A percentile compares a stretch with the other conserved stretches of the same genome.
These are phyloP conservation scores for Paracentrotus lividus DNA, from an alignment of 53 echinoderm and acorn worm species.

Conservation along the genomic window DNA sequence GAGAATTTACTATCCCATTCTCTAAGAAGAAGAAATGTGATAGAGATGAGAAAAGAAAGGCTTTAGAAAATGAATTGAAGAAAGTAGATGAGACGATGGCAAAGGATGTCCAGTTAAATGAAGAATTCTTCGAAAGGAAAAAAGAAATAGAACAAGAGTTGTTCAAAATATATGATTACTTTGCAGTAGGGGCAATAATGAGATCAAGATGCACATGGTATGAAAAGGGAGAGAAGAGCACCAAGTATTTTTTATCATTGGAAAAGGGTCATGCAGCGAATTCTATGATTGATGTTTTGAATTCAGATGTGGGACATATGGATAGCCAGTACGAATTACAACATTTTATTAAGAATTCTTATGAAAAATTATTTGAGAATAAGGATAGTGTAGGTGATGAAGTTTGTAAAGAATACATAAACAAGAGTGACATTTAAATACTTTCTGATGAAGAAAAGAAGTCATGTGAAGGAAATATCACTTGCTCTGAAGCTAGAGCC, in stretches of 20 bases:
- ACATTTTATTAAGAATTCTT: background rate
- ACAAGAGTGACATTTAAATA: background rate
- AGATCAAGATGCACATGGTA: conserved; percentile 31
- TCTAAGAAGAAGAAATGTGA: conserved; percentile 49
- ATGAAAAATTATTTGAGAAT: conserved; percentile 20
- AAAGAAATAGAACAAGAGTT: conserved; percentile 11
- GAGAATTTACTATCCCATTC: conserved; percentile 43
- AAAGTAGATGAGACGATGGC: background rate
- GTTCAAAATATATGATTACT: conserved; percentile 34
- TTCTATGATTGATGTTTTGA: conserved; percentile 23
- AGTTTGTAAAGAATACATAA: background rate
- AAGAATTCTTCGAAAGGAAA: conserved; percentile 10
- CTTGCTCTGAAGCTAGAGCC: background rate
- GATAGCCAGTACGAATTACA: background rate
- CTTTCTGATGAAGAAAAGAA: background rate
- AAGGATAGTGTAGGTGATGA: background rate
- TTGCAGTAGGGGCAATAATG: background rate
- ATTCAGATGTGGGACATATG: background rate
- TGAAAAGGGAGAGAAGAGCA: conserved; percentile 19
- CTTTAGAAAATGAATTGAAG: conserved; percentile 9
- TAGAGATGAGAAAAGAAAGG: background rate
- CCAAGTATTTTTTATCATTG: conserved; percentile 29
- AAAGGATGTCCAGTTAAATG: background rate
- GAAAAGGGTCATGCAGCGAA: conserved; percentile 15
- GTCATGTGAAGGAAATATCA: background rate